Evolutionary conservation across 2,113 vertebrate genomes (phyloP).

Genomic region (Xenus cinereus): DNA sequence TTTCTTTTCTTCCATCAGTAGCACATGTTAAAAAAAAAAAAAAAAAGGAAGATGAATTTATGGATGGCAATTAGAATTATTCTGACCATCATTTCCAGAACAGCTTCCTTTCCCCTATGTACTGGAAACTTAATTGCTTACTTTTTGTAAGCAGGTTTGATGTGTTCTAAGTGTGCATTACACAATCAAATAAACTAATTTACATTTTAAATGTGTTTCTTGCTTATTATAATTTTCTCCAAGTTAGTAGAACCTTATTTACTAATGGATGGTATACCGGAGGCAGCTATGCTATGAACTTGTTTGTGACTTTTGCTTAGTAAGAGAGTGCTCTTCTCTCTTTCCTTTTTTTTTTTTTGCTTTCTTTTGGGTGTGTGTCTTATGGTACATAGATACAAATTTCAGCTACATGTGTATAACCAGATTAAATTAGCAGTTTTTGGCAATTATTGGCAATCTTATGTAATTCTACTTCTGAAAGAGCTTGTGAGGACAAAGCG

Average conservation of each 20-base stretch:
- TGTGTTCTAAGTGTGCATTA: background rate
- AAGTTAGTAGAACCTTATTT: background rate
- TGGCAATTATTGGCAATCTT: background rate
- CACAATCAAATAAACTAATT: background rate
- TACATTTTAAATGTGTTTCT: slow-evolving; percentile 3
- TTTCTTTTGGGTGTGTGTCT: background rate
- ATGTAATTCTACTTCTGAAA: background rate
- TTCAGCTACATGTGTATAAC: background rate
- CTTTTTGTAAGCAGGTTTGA: background rate
- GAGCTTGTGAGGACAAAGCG: background rate
- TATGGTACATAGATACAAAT: background rate
- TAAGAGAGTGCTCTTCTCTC: background rate
- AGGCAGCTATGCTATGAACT: background rate
- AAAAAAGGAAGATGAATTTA: background rate
- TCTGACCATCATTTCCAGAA: background rate
- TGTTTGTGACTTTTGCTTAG: background rate
- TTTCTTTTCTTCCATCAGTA: background rate
- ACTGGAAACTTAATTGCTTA: background rate
- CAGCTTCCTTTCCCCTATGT: background rate
- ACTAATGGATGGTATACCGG: background rate
- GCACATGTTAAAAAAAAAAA: background rate
- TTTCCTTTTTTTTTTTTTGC: too few species aligned
- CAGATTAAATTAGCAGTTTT: background rate
- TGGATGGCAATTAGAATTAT: background rate
- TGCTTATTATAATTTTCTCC: slow-evolving; percentile 5